A percentile compares a stretch with the other conserved stretches of the same genome.
Conservation (phyloP, 2,888 invertebrate species). For the Dioctria linearis region DNA sequence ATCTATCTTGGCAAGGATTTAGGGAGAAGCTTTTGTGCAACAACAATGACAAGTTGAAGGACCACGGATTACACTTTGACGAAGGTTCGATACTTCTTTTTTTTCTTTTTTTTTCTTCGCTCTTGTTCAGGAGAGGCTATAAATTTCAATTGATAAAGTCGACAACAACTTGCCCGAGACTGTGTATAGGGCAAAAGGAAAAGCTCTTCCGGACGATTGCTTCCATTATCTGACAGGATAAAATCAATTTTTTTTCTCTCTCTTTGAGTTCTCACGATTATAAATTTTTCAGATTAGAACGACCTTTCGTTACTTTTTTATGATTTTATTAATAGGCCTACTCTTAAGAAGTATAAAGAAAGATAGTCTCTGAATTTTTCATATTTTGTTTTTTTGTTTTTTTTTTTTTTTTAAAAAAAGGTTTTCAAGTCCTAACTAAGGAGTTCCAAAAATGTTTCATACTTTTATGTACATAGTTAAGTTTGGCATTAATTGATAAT, state of each 20-base stretch:
- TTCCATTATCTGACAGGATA: constrained; percentile 48
- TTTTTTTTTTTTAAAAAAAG: too few relatives aligned
- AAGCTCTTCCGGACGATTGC: constrained; percentile 34
- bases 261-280: constrained; percentile 36
- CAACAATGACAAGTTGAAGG: constrained; percentile 53
- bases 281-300: constrained; percentile 34
- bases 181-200: neutral
- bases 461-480: too few relatives aligned
- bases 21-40: constrained; percentile 45
- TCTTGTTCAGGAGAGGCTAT: constrained; percentile 14
- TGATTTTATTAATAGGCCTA: constrained; percentile 28
- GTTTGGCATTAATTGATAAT: too few relatives aligned
- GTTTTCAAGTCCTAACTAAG: too few relatives aligned
- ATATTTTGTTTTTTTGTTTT: too few relatives aligned
- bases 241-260: constrained; percentile 45
- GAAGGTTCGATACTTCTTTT: constrained; percentile 43
- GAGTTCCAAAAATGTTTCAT: too few relatives aligned
- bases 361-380: too few relatives aligned
- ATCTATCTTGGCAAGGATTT: constrained; percentile 48
- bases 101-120: neutral
- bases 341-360: too few relatives aligned
- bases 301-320: constrained; percentile 35
- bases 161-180: neutral
- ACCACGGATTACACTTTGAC: constrained; percentile 52
- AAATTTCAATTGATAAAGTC: constrained; percentile 51